phyloP scores from a whole-genome alignment of 2,888 invertebrate genomes.

The Bellardia pandia region DNA sequence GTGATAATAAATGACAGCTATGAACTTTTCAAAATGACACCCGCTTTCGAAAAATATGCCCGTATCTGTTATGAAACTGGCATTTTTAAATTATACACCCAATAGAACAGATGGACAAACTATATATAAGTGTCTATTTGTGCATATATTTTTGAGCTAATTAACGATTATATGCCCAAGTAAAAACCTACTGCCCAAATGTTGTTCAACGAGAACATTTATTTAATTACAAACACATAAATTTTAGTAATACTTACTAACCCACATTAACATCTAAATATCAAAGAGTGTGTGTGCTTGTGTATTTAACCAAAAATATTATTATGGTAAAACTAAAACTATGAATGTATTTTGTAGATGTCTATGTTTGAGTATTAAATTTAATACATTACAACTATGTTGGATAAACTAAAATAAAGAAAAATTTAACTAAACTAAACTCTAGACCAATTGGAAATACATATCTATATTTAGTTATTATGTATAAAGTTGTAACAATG shows the following conservation, averaged over 20 bases:
- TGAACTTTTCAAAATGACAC: no score
- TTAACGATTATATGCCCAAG: slow-evolving; percentile 76
- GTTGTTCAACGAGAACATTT: slow-evolving; percentile 59
- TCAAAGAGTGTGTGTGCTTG: background rate
- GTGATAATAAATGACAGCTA: no score
- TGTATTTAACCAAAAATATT: slow-evolving; percentile 1
- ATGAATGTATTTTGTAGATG: background rate
- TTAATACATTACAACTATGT: background rate
- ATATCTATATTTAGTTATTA: background rate
- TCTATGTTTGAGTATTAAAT: background rate
- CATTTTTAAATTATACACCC: background rate
- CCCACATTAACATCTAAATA: slow-evolving; percentile 64
- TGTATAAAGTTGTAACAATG: slow-evolving; percentile 9
- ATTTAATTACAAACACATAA: slow-evolving; percentile 60
- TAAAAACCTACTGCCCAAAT: slow-evolving; percentile 70
- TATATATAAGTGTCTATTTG: slow-evolving; percentile 34
- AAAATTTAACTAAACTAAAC: slow-evolving; percentile 2
- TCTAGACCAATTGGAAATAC: slow-evolving; percentile 10
- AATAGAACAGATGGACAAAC: background rate
- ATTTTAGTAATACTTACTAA: slow-evolving; percentile 65
- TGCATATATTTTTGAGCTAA: slow-evolving; percentile 72
- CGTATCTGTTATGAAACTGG: no score
- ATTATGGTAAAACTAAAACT: slow-evolving; percentile 12
- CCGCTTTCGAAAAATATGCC: no score
- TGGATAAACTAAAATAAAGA: background rate